These are phyloP conservation scores for Erpornis zantholeuca DNA, from an alignment of 2,113 vertebrate species.

Conservation along the genomic window DNA sequence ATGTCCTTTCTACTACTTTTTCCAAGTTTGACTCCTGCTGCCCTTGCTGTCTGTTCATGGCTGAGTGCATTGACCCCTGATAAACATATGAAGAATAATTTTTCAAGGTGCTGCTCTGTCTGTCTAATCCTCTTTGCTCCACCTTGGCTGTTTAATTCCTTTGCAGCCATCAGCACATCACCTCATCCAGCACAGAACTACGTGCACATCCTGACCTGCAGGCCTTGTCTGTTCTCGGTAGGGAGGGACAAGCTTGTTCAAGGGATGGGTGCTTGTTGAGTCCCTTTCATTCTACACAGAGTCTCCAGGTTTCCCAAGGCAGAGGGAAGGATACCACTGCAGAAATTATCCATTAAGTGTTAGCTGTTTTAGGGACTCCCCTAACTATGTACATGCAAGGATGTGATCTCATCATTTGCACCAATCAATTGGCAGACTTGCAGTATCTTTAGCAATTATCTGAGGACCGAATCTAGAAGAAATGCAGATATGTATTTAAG, in stretches of 20 bases:
- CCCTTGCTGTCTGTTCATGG: background rate
- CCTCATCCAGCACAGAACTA: background rate
- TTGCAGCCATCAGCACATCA: background rate
- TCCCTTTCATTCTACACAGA: background rate
- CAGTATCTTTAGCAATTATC: background rate
- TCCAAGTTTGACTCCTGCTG: background rate
- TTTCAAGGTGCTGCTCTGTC: background rate
- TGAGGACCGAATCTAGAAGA: background rate
- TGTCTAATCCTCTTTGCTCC: background rate
- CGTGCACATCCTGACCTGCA: accelerated
- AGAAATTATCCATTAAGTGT: background rate
- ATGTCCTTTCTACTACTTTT: background rate
- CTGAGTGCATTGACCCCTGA: background rate
- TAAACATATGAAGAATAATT: background rate
- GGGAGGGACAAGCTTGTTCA: background rate
- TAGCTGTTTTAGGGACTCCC: background rate
- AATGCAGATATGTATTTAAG: background rate
- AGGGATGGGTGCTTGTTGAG: background rate
- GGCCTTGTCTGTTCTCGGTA: background rate
- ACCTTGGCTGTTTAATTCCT: background rate
- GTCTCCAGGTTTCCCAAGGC: background rate
- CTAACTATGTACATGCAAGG: accelerated
- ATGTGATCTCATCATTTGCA: background rate
- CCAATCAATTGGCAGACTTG: background rate
- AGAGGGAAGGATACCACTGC: background rate